Evolutionary conservation across 2,797 vertebrate species (phyloP), one percentile per base, ranked within the genome.

Genomic region (Botia almorhae): DNA sequence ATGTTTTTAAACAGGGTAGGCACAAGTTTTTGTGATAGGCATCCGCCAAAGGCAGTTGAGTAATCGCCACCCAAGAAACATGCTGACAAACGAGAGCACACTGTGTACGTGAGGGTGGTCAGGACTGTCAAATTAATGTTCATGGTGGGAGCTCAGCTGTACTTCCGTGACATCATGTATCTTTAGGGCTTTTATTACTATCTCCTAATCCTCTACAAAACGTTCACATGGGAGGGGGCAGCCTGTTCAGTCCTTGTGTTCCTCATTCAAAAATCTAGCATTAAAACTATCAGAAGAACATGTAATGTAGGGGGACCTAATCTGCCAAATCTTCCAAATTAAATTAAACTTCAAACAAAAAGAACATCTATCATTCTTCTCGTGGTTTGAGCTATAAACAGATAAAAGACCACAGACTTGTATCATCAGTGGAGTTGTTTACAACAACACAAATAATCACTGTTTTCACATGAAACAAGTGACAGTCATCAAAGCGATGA

Each of bases 151-250:
- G 64, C 51, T 69, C 19, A 67, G 65, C 33, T 39, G 76, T 81
- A 74, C 36, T 68, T 80, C 69, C 73, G 71, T 83, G 72, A 84
- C 79, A 69, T 82, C 64, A 81, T 81, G 55, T 75, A 63, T 85
- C 78, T 81, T 75, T 46, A 72, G 71, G 74, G 19, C 51, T 68
- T 82, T 70, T 77, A 60, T 63, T 70, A 60, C 43, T 76, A 74
- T 85, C 61, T 77, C 48, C 56, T 73, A 68, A 76, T 83, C 43
- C 75, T 63, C 55, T 51, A 76, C 51, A 78, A 82, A 58, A 71
- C 63, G 19, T 71, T 83, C n/a, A 64, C 67, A 61, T 65, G 23
- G 51, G 46, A 74, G 72, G 60, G 61, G 71, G 77, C 73, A 76
- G 64, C 23, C 17, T 63, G 64, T 78, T 61, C 60, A 21, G 48